Percentiles rank a stretch among this genome's conserved stretches.
phyloP scores from a whole-genome alignment of 2,113 vertebrate species.

The Pollachius pollachius region DNA sequence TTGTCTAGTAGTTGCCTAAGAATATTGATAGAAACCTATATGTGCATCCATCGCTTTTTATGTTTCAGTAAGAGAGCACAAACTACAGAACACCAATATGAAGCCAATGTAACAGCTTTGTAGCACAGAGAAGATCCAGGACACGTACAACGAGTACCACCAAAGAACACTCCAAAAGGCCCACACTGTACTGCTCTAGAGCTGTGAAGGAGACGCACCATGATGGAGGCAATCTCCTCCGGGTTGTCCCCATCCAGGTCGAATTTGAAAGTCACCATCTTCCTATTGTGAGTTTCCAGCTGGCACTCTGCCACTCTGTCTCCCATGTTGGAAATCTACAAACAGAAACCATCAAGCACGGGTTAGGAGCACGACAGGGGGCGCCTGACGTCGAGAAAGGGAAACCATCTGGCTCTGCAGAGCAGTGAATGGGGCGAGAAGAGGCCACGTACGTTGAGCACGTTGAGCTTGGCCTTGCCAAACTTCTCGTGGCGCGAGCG shows the following conservation, averaged over 20 bases:
- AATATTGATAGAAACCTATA: too few relatives aligned
- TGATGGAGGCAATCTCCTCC: slow-evolving; percentile 95
- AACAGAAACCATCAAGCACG: slow-evolving; percentile 15
- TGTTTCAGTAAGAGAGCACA: too few relatives aligned
- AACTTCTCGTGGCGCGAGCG: slow-evolving; percentile 93
- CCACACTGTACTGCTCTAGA: too few relatives aligned
- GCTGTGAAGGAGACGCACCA: slow-evolving; percentile 72
- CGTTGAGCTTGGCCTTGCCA: slow-evolving; percentile 87
- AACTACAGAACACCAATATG: too few relatives aligned
- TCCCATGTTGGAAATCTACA: slow-evolving; percentile 93
- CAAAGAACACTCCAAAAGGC: too few relatives aligned
- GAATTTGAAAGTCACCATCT: slow-evolving; percentile 99
- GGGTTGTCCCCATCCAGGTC: slow-evolving; percentile 98
- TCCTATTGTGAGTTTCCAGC: slow-evolving; percentile 96
- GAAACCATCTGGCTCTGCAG: background rate
- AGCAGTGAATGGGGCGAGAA: background rate
- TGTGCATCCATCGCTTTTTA: too few relatives aligned
- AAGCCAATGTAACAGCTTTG: too few relatives aligned
- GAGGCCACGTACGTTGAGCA: slow-evolving; percentile 82
- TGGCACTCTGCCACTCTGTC: slow-evolving; percentile 97
- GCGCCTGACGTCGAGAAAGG: background rate
- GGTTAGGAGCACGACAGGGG: background rate
- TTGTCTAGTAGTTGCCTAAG: too few relatives aligned
- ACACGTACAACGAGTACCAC: too few relatives aligned
- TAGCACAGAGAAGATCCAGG: too few relatives aligned